Conservation (phyloP, 2,888 invertebrate species). For the Ditula angustiorana region DNA sequence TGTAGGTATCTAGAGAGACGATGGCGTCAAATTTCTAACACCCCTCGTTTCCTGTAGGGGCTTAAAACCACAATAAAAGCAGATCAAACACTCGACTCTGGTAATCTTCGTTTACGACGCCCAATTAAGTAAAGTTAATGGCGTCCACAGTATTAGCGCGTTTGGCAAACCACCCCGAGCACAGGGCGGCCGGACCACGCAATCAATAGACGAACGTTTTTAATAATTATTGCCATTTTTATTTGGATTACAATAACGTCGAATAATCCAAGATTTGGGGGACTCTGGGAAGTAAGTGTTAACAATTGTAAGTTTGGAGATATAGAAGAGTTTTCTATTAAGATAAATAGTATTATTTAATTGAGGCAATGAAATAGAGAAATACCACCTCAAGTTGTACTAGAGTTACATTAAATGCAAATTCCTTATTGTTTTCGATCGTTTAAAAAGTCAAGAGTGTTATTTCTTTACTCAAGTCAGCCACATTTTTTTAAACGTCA, state of each 20-base stretch:
- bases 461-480: background rate
- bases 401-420: too few relatives aligned
- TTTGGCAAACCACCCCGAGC: conserved; percentile 2
- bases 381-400: too few relatives aligned
- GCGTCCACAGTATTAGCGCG: conserved; percentile 1
- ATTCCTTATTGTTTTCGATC: too few relatives aligned
- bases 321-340: too few relatives aligned
- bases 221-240: conserved; percentile 1
- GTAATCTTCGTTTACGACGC: conserved; percentile 35
- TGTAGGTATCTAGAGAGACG: too few relatives aligned
- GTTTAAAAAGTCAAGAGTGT: too few relatives aligned
- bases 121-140: conserved; percentile 31
- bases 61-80: conserved; percentile 34
- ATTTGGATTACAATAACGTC: background rate
- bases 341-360: too few relatives aligned
- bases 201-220: conserved; percentile 1
- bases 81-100: conserved; percentile 34
- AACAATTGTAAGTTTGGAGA: background rate
- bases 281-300: background rate
- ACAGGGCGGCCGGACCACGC: background rate
- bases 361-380: too few relatives aligned
- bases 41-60: background rate
- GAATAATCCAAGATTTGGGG: background rate
- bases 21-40: background rate
- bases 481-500: background rate